Conservation (phyloP, 2,888 invertebrate genomes). For the Coelopa pilipes region DNA sequence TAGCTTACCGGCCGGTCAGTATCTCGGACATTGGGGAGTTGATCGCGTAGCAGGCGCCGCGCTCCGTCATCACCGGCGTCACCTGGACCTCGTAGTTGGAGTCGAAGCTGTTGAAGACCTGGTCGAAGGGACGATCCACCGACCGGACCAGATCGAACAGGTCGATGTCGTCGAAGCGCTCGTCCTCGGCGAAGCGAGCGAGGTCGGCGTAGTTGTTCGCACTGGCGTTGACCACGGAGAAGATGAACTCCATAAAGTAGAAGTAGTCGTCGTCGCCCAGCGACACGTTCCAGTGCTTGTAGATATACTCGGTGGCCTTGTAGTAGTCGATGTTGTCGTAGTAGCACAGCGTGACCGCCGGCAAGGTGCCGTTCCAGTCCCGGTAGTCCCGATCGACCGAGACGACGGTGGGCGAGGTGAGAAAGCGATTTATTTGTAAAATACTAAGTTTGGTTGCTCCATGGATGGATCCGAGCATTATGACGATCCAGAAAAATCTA, state of each 20-base stretch:
- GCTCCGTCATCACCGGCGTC: slow-evolving; percentile 72
- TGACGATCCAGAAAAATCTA: slow-evolving; percentile 56
- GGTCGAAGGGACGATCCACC: slow-evolving; percentile 57
- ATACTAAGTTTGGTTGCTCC: slow-evolving; percentile 52
- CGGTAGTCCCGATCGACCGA: slow-evolving; percentile 65
- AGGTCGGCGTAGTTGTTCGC: slow-evolving; percentile 65
- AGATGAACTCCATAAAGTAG: slow-evolving; percentile 68
- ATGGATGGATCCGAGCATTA: slow-evolving; percentile 52
- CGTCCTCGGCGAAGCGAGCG: slow-evolving; percentile 65
- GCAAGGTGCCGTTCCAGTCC: slow-evolving; percentile 63
- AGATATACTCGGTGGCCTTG: slow-evolving; percentile 59
- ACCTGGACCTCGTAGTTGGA: slow-evolving; percentile 53
- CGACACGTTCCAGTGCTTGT: slow-evolving; percentile 66
- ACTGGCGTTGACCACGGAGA: slow-evolving; percentile 67
- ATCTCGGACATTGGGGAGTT: slow-evolving; percentile 69
- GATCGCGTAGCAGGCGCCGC: slow-evolving; percentile 74
- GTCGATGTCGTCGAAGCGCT: slow-evolving; percentile 65
- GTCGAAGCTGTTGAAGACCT: slow-evolving; percentile 56
- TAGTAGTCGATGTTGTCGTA: slow-evolving; percentile 60
- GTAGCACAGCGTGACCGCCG: slow-evolving; percentile 64
- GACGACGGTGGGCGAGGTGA: slow-evolving; percentile 61
- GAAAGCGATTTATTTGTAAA: slow-evolving; percentile 56
- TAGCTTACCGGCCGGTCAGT: slow-evolving; percentile 51
- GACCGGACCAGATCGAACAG: slow-evolving; percentile 60
- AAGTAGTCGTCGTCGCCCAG: slow-evolving; percentile 65